Evolutionary conservation across 2,797 vertebrate genomes (phyloP).

Genomic region (Okamejei kenojei): DNA sequence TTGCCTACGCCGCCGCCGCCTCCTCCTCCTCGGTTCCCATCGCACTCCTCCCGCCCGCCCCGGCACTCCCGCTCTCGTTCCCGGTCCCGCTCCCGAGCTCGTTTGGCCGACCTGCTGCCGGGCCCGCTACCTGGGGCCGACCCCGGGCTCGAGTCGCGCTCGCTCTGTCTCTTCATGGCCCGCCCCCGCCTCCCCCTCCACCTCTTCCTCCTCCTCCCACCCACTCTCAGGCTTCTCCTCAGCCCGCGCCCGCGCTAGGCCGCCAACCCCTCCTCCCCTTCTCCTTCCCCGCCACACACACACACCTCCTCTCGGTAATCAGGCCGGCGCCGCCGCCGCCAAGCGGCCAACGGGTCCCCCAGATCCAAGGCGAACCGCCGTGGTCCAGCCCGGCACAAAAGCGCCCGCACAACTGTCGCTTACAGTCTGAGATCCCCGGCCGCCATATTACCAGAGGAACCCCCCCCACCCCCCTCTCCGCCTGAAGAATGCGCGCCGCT

Average conservation of each 20-base stretch:
- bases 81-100: conserved; percentile 60
- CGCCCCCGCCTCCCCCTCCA: background rate
- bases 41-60: conserved; percentile 54
- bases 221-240: background rate
- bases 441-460: conserved; percentile 19
- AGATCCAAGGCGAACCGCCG: background rate
- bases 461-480: background rate
- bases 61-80: conserved; percentile 50
- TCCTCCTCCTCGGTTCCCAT: conserved; percentile 40
- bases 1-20: conserved; percentile 51
- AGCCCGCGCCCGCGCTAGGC: conserved; percentile 7
- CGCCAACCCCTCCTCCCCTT: background rate
- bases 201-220: background rate
- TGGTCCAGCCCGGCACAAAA: background rate
- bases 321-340: background rate
- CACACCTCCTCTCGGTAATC: background rate
- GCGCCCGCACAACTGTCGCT: background rate
- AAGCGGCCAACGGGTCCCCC: background rate
- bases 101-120: conserved; percentile 63
- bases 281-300: background rate
- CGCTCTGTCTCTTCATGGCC: conserved; percentile 87
- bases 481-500: conserved; percentile 29
- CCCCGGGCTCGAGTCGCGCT: conserved; percentile 74
- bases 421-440: background rate
- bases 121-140: conserved; percentile 66